These are phyloP conservation scores for Tenebrio molitor DNA, from an alignment of 1,140 invertebrate species.

Conservation along the genomic window DNA sequence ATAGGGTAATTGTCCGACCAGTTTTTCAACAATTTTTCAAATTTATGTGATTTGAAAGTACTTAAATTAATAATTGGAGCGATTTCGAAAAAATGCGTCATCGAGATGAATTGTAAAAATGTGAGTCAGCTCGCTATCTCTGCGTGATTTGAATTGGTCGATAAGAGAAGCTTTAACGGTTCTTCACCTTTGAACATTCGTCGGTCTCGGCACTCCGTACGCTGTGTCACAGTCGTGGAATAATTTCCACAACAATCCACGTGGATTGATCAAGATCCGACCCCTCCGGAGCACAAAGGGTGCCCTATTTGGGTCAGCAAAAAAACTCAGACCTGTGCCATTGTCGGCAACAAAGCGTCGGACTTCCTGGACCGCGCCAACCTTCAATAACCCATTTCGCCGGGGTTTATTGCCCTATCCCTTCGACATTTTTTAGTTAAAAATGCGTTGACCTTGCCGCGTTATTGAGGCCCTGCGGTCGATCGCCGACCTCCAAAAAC, in stretches of 20 bases:
- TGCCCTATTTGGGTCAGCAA: too few species aligned
- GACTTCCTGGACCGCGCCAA: constrained; percentile 25
- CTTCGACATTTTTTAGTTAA: constrained; percentile 46
- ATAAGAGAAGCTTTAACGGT: constrained; percentile 15
- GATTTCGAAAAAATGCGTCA: too few species aligned
- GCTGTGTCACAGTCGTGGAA: background rate
- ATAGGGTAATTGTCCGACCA: too few species aligned
- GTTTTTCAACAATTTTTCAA: too few species aligned
- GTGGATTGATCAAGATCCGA: too few species aligned
- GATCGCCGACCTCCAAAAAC: constrained; percentile 52
- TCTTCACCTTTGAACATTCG: constrained; percentile 23
- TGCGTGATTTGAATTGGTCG: background rate
- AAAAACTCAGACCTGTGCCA: too few species aligned
- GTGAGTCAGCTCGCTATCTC: constrained; percentile 5
- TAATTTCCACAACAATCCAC: background rate
- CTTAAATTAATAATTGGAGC: too few species aligned
- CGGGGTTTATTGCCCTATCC: constrained; percentile 51
- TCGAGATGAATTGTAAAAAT: background rate
- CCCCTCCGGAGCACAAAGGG: too few species aligned
- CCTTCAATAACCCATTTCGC: constrained; percentile 45
- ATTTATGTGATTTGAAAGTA: too few species aligned
- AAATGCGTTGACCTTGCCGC: constrained; percentile 46
- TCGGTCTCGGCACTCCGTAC: constrained; percentile 2
- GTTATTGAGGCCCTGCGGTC: constrained; percentile 48
- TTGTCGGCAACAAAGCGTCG: constrained; percentile 37